phyloP scores from a whole-genome alignment of 2,797 vertebrate genomes.

The Heteromormyrus szaboi region DNA sequence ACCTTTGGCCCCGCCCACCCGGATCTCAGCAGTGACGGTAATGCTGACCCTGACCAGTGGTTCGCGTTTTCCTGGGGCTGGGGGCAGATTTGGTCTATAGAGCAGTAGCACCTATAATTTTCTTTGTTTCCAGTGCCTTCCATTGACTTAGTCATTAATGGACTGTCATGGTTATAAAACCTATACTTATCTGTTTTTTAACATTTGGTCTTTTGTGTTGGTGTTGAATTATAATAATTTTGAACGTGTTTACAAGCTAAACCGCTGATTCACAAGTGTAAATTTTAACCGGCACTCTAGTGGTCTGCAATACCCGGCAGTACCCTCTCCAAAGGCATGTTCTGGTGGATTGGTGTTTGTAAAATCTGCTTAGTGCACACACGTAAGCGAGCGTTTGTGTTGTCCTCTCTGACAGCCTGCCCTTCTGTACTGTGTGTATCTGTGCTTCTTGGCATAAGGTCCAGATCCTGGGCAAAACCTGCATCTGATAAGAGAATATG shows the following conservation, averaged over 20 bases:
- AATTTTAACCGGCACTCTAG: not conserved
- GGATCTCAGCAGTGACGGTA: conserved; percentile 41
- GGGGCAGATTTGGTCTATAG: not conserved
- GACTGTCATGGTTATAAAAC: not conserved
- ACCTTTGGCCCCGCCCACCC: conserved; percentile 28
- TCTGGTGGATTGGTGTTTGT: not conserved
- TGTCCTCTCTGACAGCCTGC: not conserved
- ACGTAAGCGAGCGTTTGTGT: not conserved
- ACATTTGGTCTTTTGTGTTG: not conserved
- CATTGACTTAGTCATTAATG: not conserved
- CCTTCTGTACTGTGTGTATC: not conserved
- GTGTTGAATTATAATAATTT: not conserved
- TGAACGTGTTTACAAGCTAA: not conserved
- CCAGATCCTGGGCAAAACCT: not conserved
- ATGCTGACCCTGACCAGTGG: conserved; percentile 12
- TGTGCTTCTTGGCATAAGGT: not conserved
- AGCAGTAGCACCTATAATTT: not conserved
- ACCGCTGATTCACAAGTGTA: not conserved
- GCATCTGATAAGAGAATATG: not conserved
- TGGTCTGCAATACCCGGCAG: not conserved
- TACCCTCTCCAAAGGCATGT: not conserved
- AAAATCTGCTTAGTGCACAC: not conserved
- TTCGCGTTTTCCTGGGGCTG: not conserved
- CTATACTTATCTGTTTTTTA: not conserved
- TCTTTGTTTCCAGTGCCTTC: not conserved